These are phyloP conservation scores for Menidia beryllina DNA, from an alignment of 2,113 vertebrate species.

Conservation along the genomic window DNA sequence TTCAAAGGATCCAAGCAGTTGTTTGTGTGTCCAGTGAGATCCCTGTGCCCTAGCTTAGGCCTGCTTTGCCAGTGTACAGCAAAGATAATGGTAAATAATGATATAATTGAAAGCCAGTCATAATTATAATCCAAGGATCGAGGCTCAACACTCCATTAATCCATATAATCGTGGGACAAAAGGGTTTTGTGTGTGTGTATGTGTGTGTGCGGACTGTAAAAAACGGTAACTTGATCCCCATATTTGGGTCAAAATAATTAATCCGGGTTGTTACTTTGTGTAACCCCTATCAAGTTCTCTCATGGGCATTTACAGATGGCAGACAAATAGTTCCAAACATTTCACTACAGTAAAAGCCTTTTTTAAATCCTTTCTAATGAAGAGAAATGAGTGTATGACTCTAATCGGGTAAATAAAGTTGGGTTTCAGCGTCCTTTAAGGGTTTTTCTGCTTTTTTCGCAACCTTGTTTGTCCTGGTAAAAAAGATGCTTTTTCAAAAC, in stretches of 20 bases:
- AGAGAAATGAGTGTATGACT: background rate
- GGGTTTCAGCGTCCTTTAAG: no score
- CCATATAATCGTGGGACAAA: background rate
- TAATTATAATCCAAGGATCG: background rate
- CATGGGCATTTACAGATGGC: background rate
- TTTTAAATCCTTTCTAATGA: background rate
- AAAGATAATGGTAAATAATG: background rate
- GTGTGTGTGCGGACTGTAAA: no score
- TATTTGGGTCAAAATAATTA: background rate
- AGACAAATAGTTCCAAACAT: no score
- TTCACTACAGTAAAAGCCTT: background rate
- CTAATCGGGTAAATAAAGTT: no score
- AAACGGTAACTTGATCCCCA: background rate
- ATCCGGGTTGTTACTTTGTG: no score
- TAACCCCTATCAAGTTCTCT: background rate
- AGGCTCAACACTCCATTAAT: background rate
- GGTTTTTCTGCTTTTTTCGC: no score
- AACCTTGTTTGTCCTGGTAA: no score
- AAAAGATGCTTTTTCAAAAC: no score
- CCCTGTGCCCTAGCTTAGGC: background rate
- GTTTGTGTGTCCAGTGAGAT: constrained; percentile 1
- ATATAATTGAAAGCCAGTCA: background rate
- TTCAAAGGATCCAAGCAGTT: background rate
- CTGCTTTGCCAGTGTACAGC: background rate
- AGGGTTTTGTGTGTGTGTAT: no score